Conservation (phyloP, 2,797 vertebrate genomes). For the Microctenopoma steveboyesi region DNA sequence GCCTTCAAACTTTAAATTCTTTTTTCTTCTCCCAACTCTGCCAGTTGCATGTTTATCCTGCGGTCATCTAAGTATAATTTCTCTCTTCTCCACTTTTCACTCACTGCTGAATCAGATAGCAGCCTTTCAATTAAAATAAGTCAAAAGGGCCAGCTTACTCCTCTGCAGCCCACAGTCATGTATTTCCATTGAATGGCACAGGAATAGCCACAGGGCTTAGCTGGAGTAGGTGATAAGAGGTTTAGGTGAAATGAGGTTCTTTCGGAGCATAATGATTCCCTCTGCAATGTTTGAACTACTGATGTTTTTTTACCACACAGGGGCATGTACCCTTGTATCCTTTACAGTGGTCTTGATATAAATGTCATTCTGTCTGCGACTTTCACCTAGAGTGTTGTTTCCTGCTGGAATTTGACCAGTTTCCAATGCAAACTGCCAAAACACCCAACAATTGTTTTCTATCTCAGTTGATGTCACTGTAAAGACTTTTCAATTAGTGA, state of each 20-base stretch:
- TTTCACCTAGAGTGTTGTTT: slow-evolving; percentile 3
- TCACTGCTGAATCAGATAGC: slow-evolving; percentile 60
- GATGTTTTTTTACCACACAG: slow-evolving; percentile 1
- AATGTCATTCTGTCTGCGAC: not conserved
- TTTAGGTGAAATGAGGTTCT: slow-evolving; percentile 52
- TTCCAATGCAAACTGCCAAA: slow-evolving; percentile 12
- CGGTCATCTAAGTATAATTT: not conserved
- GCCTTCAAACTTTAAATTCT: not conserved
- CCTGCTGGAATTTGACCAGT: slow-evolving; percentile 20
- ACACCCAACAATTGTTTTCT: not conserved
- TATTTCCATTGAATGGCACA: slow-evolving; percentile 42
- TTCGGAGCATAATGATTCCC: slow-evolving; percentile 47
- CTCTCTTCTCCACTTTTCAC: slow-evolving; percentile 4
- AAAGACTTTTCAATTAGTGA: slow-evolving; percentile 1
- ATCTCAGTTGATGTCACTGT: slow-evolving; percentile 7
- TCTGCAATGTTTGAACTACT: slow-evolving; percentile 47
- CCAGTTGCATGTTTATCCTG: slow-evolving; percentile 25
- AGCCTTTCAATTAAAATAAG: slow-evolving; percentile 64
- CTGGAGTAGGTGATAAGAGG: slow-evolving; percentile 61
- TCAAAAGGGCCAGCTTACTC: slow-evolving; percentile 30
- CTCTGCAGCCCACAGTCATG: slow-evolving; percentile 24
- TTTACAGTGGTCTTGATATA: slow-evolving; percentile 10
- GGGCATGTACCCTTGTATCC: not conserved
- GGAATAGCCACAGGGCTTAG: slow-evolving; percentile 48
- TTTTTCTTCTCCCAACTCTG: slow-evolving; percentile 3